Conservation (phyloP, 2,797 vertebrate genomes). For the Epinephelus coioides region DNA sequence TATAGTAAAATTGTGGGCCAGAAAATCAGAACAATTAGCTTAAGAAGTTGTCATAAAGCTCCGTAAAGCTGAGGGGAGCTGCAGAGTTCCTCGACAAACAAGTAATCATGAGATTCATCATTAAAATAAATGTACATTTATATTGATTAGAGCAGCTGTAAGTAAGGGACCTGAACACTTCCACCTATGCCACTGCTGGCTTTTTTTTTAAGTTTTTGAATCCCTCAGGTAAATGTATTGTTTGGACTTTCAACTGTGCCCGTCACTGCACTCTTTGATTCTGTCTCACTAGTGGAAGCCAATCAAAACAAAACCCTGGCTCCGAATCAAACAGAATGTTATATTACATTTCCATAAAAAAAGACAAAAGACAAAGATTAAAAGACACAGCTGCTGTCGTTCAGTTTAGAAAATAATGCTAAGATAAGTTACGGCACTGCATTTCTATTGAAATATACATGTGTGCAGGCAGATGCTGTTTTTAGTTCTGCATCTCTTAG, state of each 20-base stretch:
- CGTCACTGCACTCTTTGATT: background rate
- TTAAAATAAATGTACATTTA: background rate
- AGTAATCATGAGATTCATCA: background rate
- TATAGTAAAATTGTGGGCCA: background rate
- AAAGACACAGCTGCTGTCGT: too few relatives aligned
- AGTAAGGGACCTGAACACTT: background rate
- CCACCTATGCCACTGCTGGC: background rate
- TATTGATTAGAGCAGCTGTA: background rate
- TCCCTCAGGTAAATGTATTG: background rate
- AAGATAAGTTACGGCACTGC: background rate
- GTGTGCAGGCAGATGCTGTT: background rate
- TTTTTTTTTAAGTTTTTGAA: background rate
- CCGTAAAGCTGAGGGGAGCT: background rate
- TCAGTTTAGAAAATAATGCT: background rate
- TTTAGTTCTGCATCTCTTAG: background rate
- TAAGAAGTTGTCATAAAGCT: background rate
- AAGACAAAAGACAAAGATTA: too few relatives aligned
- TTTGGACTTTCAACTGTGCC: constrained; percentile 7
- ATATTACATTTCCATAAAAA: constrained; percentile 7
- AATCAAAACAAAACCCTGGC: constrained; percentile 21
- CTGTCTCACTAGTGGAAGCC: background rate
- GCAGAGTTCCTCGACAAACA: background rate
- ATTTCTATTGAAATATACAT: background rate
- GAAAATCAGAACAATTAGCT: background rate
- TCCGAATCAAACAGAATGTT: constrained; percentile 4